phyloP scores from a whole-genome alignment of 2,113 vertebrate genomes.

The Apteryx mantelli region DNA sequence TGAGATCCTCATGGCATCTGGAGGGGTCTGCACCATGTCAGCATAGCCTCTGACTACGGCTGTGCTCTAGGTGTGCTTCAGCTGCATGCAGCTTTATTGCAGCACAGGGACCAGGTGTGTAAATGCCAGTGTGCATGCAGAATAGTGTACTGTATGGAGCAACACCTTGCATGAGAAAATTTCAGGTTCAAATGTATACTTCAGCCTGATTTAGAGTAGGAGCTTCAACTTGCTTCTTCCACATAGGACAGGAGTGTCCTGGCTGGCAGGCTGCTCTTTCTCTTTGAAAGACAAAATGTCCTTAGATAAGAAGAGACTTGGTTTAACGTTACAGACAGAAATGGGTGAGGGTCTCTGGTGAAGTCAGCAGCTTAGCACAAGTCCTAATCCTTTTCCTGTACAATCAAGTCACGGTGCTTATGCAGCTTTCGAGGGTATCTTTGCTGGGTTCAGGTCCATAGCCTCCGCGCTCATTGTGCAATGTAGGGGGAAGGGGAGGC shows the following conservation, averaged over 20 bases:
- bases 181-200: neutral
- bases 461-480: rapidly evolving
- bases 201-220: neutral
- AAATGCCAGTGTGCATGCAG: neutral
- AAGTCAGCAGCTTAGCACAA: neutral
- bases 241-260: neutral
- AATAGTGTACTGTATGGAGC: neutral
- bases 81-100: neutral
- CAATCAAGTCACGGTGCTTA: neutral
- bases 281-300: neutral
- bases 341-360: neutral
- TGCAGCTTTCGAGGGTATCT: neutral
- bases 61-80: neutral
- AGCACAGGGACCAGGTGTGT: neutral
- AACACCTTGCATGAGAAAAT: neutral
- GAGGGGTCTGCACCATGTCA: rapidly evolving
- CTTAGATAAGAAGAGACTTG: neutral
- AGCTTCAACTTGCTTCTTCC: neutral
- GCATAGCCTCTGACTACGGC: neutral
- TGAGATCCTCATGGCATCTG: neutral
- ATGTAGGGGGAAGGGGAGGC: rapidly evolving
- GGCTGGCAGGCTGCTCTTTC: neutral
- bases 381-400: neutral
- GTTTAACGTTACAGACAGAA: neutral
- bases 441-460: neutral